A percentile compares a stretch with the other conserved stretches of the same genome.
phyloP scores from a whole-genome alignment of 1,140 invertebrate genomes.

The Maniola jurtina region DNA sequence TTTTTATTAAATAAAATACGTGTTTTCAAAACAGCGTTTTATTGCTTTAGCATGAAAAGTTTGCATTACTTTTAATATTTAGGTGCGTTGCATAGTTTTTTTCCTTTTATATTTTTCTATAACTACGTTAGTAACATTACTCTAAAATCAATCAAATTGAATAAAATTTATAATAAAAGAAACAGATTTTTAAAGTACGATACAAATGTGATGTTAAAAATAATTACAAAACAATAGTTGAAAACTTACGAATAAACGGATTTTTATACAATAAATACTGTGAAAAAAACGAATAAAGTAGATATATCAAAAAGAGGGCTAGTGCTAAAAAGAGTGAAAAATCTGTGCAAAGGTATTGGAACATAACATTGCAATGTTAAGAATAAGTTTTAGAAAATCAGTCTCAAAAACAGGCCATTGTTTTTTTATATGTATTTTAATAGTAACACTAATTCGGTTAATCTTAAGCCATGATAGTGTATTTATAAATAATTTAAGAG shows the following conservation, averaged over 20 bases:
- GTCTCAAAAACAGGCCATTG: slow-evolving; percentile 79
- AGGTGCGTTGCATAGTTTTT: background rate
- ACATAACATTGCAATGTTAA: slow-evolving; percentile 22
- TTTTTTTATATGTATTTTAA: slow-evolving; percentile 55
- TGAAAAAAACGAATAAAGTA: no score
- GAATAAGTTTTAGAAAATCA: slow-evolving; percentile 77
- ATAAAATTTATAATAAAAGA: background rate
- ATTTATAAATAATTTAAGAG: slow-evolving; percentile 13
- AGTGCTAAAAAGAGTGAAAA: background rate
- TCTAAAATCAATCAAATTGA: background rate
- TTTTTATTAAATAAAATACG: no score
- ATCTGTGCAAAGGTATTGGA: slow-evolving; percentile 1
- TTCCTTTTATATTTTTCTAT: background rate
- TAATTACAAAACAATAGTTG: no score
- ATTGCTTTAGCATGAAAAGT: background rate
- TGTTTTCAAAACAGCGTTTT: background rate
- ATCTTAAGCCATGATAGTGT: slow-evolving; percentile 31
- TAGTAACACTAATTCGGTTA: slow-evolving; percentile 43
- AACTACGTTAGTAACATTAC: background rate
- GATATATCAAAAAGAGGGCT: background rate
- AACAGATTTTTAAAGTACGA: background rate
- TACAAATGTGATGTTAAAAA: no score
- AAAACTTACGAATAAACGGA: no score
- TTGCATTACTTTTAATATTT: no score
- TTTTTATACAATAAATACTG: no score